Conservation (phyloP, 2,113 vertebrate genomes). For the Balaenoptera acutorostrata region DNA sequence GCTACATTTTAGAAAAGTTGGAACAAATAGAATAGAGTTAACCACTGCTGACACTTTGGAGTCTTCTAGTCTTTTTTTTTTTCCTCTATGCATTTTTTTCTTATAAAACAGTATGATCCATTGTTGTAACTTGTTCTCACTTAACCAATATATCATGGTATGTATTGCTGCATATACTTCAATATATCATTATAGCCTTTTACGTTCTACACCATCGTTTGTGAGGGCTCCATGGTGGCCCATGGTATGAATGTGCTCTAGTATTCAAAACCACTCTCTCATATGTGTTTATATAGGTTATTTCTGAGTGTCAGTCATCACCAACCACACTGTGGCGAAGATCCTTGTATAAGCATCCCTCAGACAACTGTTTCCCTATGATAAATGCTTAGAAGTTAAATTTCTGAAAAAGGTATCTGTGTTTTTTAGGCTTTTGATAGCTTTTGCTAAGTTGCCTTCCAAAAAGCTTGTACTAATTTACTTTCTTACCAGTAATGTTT, state of each 20-base stretch:
- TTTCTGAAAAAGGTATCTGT: background rate
- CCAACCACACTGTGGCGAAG: background rate
- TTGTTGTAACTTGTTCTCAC: background rate
- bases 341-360: background rate
- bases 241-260: fast-evolving
- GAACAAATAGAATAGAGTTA: background rate
- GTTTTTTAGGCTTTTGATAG: background rate
- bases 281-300: background rate
- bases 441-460: background rate
- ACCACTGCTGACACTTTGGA: background rate
- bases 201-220: too few relatives aligned
- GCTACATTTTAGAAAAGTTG: background rate
- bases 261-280: background rate
- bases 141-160: background rate
- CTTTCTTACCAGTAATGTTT: too few relatives aligned
- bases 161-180: background rate
- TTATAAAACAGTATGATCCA: background rate
- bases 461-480: background rate
- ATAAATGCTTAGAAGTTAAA: background rate
- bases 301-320: background rate
- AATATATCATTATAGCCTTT: too few relatives aligned
- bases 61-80: background rate
- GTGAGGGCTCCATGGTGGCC: background rate
- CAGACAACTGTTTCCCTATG: background rate
- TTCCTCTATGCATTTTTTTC: background rate